Evolutionary conservation across 2,888 invertebrate species (phyloP).

Genomic region (Beris morrisii): DNA sequence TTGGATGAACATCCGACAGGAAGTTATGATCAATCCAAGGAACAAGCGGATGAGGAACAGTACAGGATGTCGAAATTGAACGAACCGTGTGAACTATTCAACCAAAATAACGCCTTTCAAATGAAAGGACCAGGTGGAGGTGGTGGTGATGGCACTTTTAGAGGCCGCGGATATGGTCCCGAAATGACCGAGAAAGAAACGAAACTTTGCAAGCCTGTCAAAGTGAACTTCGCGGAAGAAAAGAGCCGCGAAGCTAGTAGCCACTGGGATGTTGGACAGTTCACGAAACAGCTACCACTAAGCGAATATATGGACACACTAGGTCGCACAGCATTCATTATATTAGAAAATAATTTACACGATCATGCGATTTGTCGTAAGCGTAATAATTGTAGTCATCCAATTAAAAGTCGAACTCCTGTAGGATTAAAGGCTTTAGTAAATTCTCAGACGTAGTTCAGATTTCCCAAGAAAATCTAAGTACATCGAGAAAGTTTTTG

Average conservation of each 20-base stretch:
- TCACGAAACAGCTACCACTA: slow-evolving; percentile 46
- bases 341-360: slow-evolving; percentile 51
- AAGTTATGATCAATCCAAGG: slow-evolving; percentile 47
- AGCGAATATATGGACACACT: slow-evolving; percentile 54
- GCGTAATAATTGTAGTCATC: slow-evolving; percentile 36
- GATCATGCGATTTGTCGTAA: slow-evolving; percentile 49
- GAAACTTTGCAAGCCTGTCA: slow-evolving; percentile 15
- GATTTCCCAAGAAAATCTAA: no score
- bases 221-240: background rate
- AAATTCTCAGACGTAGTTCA: background rate
- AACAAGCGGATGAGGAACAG: slow-evolving; percentile 43
- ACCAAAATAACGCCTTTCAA: slow-evolving; percentile 45
- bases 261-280: slow-evolving; percentile 46
- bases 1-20: slow-evolving; percentile 52
- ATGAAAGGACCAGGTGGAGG: slow-evolving; percentile 44
- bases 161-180: background rate
- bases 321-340: slow-evolving; percentile 49
- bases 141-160: background rate
- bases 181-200: slow-evolving; percentile 4
- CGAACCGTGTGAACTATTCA: slow-evolving; percentile 38
- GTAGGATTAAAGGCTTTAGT: slow-evolving; percentile 5
- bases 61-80: slow-evolving; percentile 43
- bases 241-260: slow-evolving; percentile 34
- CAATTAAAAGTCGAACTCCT: slow-evolving; percentile 5
- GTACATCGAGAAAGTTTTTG: no score